phyloP scores from a whole-genome alignment of 2,113 vertebrate species.

The Eulemur macaco region DNA sequence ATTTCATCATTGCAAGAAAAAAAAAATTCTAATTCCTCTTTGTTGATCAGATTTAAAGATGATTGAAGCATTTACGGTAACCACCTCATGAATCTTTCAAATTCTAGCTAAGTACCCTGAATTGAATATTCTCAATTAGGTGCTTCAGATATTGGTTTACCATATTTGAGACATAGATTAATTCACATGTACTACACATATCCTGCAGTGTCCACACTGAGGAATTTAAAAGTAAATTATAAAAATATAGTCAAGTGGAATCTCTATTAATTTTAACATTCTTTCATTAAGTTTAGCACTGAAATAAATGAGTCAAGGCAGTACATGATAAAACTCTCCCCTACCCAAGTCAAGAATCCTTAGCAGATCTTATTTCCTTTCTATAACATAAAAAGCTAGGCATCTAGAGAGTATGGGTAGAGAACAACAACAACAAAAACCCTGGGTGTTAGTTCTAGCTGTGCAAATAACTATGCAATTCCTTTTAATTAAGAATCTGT shows the following conservation, averaged over 20 bases:
- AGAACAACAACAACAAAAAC: not conserved
- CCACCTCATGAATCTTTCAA: not conserved
- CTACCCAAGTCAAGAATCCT: not conserved
- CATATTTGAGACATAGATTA: not conserved
- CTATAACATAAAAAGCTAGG: not conserved
- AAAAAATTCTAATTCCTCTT: not conserved
- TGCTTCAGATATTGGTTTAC: not conserved
- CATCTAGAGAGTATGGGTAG: not conserved
- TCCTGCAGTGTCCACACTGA: not conserved
- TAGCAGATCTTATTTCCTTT: not conserved
- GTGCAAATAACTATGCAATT: not conserved
- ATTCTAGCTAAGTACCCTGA: not conserved
- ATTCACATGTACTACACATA: not conserved
- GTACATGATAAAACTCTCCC: not conserved
- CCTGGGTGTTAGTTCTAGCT: not conserved
- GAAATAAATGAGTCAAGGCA: not conserved
- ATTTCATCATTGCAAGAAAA: not conserved
- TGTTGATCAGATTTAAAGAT: not conserved
- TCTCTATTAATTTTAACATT: not conserved
- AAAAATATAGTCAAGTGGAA: not conserved
- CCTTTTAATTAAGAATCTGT: not conserved
- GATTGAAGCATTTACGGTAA: not conserved
- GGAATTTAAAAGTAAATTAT: conserved; percentile 13
- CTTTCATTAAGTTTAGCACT: not conserved
- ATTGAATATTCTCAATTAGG: not conserved